phyloP scores from a whole-genome alignment of 2,888 invertebrate species.

The Mythimna loreyi region DNA sequence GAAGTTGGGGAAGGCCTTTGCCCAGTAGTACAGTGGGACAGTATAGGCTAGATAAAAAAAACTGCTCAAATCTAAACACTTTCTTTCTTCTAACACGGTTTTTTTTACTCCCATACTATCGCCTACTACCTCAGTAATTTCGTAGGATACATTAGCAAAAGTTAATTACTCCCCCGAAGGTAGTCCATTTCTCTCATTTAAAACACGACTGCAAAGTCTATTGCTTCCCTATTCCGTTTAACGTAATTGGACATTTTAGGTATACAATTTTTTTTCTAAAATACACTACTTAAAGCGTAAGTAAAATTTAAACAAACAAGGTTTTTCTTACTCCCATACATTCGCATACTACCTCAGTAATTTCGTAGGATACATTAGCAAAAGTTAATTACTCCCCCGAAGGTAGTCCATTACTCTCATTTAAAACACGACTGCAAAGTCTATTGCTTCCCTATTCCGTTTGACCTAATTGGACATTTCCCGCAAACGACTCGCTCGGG shows the following conservation, averaged over 20 bases:
- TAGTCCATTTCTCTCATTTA: conserved; percentile 24
- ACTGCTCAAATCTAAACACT: too few species aligned
- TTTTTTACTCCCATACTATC: background rate
- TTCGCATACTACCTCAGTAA: background rate
- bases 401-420: conserved; percentile 17
- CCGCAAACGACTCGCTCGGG: conserved; percentile 37
- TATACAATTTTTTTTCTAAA: too few species aligned
- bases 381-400: conserved; percentile 13
- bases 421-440: conserved; percentile 33
- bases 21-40: too few species aligned
- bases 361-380: conserved; percentile 5
- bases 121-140: background rate
- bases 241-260: conserved; percentile 52
- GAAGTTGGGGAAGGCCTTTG: too few species aligned
- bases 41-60: too few species aligned
- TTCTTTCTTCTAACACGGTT: too few species aligned
- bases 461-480: conserved; percentile 51
- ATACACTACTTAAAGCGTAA: too few species aligned
- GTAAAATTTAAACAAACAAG: background rate
- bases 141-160: conserved; percentile 11
- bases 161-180: conserved; percentile 7
- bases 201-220: conserved; percentile 32
- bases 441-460: conserved; percentile 36
- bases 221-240: conserved; percentile 37
- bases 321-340: background rate